These are phyloP conservation scores for Hepsetus odoe DNA, from an alignment of 2,113 vertebrate genomes.

Conservation along the genomic window DNA sequence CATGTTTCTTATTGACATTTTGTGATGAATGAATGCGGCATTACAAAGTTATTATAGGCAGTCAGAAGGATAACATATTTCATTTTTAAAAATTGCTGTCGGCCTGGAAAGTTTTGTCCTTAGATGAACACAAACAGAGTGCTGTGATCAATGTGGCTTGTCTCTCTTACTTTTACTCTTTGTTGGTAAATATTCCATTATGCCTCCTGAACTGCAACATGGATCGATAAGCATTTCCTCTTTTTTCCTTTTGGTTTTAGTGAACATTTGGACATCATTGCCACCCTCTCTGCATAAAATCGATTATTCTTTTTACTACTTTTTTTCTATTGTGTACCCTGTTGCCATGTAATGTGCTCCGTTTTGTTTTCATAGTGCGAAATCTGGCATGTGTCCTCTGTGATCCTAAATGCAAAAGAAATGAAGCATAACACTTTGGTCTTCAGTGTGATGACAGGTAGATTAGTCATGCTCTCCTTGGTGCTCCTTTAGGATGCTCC, in stretches of 20 bases:
- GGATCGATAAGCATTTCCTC: background rate
- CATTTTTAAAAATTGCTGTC: background rate
- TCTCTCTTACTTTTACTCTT: conserved; percentile 1
- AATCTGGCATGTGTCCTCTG: conserved; percentile 55
- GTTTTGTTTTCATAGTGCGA: background rate
- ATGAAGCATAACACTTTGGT: conserved; percentile 41
- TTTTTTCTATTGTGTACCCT: background rate
- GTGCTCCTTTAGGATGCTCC: conserved; percentile 15
- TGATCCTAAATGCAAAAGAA: conserved; percentile 50
- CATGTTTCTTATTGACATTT: background rate
- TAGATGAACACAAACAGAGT: conserved; percentile 11
- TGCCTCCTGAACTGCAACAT: background rate
- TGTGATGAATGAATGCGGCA: background rate
- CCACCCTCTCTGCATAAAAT: background rate
- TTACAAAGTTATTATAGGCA: background rate
- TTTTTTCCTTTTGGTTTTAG: background rate
- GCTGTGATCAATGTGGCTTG: conserved; percentile 20
- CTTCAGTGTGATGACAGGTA: conserved; percentile 47
- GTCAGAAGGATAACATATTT: background rate
- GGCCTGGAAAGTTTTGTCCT: conserved; percentile 18
- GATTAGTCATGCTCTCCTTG: conserved; percentile 39
- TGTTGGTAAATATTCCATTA: conserved; percentile 1
- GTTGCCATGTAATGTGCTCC: background rate
- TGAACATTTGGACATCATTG: background rate
- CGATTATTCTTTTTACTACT: background rate